phyloP scores from a whole-genome alignment of 2,797 vertebrate genomes.

The Karalla daura region DNA sequence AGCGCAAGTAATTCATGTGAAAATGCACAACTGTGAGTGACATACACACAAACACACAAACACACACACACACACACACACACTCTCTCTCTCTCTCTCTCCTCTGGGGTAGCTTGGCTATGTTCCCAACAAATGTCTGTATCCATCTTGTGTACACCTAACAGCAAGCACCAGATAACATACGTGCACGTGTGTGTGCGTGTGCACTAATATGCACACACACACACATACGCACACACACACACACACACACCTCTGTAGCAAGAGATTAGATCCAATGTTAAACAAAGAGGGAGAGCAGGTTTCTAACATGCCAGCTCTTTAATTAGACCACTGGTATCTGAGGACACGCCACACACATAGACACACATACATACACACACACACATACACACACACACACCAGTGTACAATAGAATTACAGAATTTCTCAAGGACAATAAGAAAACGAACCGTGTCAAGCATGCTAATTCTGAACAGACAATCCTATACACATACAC shows the following conservation, averaged over 20 bases:
- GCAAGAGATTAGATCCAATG: conserved; percentile 72
- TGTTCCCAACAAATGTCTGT: conserved; percentile 53
- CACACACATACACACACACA: background rate
- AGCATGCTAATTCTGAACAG: background rate
- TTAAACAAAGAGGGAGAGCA: conserved; percentile 76
- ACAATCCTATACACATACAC: background rate
- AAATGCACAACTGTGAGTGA: background rate
- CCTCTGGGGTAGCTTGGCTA: conserved; percentile 33
- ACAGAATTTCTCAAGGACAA: conserved; percentile 1
- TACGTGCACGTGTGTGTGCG: conserved; percentile 15
- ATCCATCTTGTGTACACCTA: conserved; percentile 66
- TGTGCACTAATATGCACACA: conserved; percentile 17
- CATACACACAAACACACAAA: conserved; percentile 12
- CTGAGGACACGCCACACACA: conserved; percentile 32
- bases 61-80: conserved; percentile 11
- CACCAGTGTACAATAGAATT: background rate
- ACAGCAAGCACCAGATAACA: conserved; percentile 54
- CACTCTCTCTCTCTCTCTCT: conserved; percentile 12
- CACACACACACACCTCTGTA: conserved; percentile 42
- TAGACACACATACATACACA: background rate
- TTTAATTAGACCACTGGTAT: conserved; percentile 75
- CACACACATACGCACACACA: conserved; percentile 16
- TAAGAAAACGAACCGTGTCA: background rate
- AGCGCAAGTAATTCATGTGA: conserved; percentile 1
- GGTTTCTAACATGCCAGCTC: conserved; percentile 69